These are phyloP conservation scores for Reticulitermes lucifugus DNA, from an alignment of 2,888 invertebrate genomes.

Conservation along the genomic window DNA sequence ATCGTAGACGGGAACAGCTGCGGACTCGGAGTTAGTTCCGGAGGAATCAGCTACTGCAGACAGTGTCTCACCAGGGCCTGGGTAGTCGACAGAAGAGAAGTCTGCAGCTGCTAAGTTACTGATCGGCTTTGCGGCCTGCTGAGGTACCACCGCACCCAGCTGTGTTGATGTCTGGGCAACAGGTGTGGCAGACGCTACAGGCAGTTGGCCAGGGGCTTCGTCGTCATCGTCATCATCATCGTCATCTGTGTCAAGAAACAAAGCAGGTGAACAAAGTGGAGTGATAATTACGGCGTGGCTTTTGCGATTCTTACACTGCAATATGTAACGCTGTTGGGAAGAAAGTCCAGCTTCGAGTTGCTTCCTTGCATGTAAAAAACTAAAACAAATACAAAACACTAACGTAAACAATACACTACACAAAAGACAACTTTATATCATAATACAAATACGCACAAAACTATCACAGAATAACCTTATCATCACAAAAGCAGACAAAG, in stretches of 20 bases:
- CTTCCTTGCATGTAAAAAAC: no score
- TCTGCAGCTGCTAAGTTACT: neutral
- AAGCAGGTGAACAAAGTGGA: neutral
- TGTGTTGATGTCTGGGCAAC: constrained; percentile 58
- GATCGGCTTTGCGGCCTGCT: neutral
- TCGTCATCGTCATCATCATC: constrained; percentile 71
- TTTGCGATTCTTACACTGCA: no score
- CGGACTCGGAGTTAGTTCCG: constrained; percentile 33
- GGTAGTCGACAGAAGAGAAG: constrained; percentile 32
- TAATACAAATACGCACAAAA: no score
- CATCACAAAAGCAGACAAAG: no score
- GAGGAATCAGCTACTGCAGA: constrained; percentile 32
- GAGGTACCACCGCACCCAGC: constrained; percentile 60
- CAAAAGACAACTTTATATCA: no score
- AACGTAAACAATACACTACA: no score
- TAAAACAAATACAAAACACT: no score
- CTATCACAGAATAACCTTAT: no score
- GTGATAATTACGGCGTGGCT: neutral
- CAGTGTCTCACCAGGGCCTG: constrained; percentile 47
- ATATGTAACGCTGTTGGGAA: no score
- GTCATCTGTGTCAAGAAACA: constrained; percentile 57
- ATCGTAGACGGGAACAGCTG: constrained; percentile 51
- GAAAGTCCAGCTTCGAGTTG: no score
- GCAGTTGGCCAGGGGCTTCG: constrained; percentile 62
- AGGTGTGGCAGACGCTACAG: constrained; percentile 59